phyloP scores from a whole-genome alignment of 2,888 invertebrate species.

The Dynastes hyllus region DNA sequence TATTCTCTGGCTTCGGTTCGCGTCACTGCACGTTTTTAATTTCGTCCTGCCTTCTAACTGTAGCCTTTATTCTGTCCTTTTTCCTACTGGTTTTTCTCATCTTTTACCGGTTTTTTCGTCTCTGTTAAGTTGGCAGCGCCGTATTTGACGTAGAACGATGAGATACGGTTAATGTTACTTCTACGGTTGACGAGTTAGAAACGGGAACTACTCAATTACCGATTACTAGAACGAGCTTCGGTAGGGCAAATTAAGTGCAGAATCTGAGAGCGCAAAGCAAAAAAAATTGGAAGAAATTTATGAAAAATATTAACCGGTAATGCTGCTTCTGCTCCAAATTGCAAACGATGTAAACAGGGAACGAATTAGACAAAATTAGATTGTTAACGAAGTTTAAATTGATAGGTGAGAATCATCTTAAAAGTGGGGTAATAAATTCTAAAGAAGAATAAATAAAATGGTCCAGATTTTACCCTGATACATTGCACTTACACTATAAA shows the following conservation, averaged over 20 bases:
- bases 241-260: constrained; percentile 30
- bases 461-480: too few species aligned
- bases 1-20: constrained; percentile 16
- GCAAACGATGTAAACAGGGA: not conserved
- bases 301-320: constrained; percentile 20
- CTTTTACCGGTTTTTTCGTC: not conserved
- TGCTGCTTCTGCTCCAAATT: constrained; percentile 22
- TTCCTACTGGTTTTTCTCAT: constrained; percentile 4
- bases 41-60: constrained; percentile 16
- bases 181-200: constrained; percentile 20
- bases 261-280: not conserved
- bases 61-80: constrained; percentile 16
- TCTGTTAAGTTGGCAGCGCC: constrained; percentile 19
- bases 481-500: too few species aligned
- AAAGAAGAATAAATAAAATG: too few species aligned
- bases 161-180: constrained; percentile 35
- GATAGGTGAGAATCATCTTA: not conserved
- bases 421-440: too few species aligned
- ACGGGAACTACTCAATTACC: constrained; percentile 38
- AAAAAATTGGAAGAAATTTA: constrained; percentile 6
- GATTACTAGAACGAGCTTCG: constrained; percentile 31
- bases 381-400: constrained; percentile 3
- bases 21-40: constrained; percentile 38
- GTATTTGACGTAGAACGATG: constrained; percentile 36
- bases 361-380: not conserved